Evolutionary conservation across 2,888 invertebrate species (phyloP).

Genomic region (Pseudococcus longispinus): DNA sequence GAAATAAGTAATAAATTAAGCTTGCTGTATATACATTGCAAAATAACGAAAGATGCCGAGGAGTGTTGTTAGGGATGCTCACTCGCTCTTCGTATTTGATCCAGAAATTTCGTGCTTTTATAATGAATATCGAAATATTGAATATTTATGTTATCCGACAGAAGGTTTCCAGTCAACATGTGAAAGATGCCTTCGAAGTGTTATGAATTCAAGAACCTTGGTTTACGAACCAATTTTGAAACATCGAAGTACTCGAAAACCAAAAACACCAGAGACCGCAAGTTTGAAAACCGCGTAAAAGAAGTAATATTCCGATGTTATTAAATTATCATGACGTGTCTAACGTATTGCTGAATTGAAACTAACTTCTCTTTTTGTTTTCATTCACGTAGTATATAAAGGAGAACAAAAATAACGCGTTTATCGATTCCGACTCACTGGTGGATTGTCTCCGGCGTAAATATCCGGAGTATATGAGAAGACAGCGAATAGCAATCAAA

Average conservation of each 20-base stretch:
- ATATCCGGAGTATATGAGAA: conserved; percentile 79
- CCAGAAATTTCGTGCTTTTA: too few relatives aligned
- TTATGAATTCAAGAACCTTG: conserved; percentile 46
- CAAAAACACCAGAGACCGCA: conserved; percentile 11
- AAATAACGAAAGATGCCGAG: too few relatives aligned
- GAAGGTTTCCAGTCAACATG: background rate
- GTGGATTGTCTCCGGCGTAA: conserved; percentile 78
- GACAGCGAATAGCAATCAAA: conserved; percentile 81
- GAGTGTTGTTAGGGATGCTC: too few relatives aligned
- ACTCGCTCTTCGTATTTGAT: too few relatives aligned
- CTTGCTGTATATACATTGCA: too few relatives aligned
- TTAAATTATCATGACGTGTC: too few relatives aligned
- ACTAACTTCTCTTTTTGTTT: background rate
- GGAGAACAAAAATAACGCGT: conserved; percentile 47
- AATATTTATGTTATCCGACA: background rate
- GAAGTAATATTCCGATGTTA: conserved; percentile 14
- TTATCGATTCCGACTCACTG: conserved; percentile 82
- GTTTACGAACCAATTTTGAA: conserved; percentile 51
- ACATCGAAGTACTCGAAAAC: conserved; percentile 45
- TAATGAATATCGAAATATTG: too few relatives aligned
- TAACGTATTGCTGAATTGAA: background rate
- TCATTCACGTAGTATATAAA: conserved; percentile 30
- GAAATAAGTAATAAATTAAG: too few relatives aligned
- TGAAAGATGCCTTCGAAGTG: conserved; percentile 51
- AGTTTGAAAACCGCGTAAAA: conserved; percentile 45